Evolutionary conservation across 2,113 vertebrate genomes (phyloP).

Genomic region (Ophthalmolycus amberensis): DNA sequence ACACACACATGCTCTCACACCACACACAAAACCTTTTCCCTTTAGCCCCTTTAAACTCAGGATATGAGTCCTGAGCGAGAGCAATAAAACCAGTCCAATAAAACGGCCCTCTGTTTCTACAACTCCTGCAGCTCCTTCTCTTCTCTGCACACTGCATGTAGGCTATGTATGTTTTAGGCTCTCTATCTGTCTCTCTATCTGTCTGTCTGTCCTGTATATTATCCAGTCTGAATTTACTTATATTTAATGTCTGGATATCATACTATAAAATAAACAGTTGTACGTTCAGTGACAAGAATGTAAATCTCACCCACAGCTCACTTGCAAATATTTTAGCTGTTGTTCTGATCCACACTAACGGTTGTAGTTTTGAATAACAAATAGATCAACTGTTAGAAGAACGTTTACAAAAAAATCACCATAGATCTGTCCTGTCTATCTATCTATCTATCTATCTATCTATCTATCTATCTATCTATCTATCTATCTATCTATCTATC

Average conservation of each 20-base stretch:
- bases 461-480: too few species aligned
- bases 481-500: too few species aligned
- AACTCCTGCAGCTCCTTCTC: conserved; percentile 21
- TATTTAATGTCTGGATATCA: too few species aligned
- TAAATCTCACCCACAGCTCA: too few species aligned
- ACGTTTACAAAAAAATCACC: too few species aligned
- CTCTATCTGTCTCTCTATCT: conserved; percentile 19
- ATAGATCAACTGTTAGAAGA: too few species aligned
- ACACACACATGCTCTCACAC: neutral
- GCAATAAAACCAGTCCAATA: conserved; percentile 67
- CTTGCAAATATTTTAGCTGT: too few species aligned
- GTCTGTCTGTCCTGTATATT: neutral
- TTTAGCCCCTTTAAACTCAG: conserved; percentile 66
- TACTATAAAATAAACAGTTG: too few species aligned
- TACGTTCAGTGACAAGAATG: too few species aligned
- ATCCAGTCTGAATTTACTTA: too few species aligned
- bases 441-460: neutral
- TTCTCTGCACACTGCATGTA: conserved; percentile 21
- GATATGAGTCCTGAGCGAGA: conserved; percentile 69
- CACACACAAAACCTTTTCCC: conserved; percentile 45
- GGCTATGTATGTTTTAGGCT: neutral
- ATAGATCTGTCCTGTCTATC: conserved; percentile 5
- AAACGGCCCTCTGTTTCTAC: conserved; percentile 53
- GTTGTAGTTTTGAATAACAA: too few species aligned
- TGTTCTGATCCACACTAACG: too few species aligned